Evolutionary conservation across 2,888 invertebrate species (phyloP), one percentile per base, ranked within the genome.

Genomic region (Tortrix viridana): DNA sequence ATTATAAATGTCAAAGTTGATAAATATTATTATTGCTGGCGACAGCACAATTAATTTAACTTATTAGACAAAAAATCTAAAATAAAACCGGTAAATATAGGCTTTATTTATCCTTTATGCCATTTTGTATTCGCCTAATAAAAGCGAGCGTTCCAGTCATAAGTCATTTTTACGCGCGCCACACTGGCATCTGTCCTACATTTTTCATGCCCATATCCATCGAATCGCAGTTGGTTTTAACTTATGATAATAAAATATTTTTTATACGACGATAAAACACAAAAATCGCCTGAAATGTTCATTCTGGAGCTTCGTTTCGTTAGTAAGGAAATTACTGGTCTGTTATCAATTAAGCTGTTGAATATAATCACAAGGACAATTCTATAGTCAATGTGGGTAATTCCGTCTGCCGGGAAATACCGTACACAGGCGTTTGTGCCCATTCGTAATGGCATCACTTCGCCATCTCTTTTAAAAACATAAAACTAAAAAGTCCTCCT

Each of bases 131-230:
- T 23, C 47, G 37, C 16, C 46, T 23, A 41, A 38, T 20, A 52
- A 52, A 47, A 52, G 37, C 52, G 38, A 20, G 37, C 32, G 37
- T 44, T 22, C 43, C 41, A 12, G 41, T 43, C 53, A 19, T 54
- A 54, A 54, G 41, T 54, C 53, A 54, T 43, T 54, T 52, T 52
- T 52, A 52, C 52, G 53, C 57, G 14, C 16, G 16, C 56, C 12
- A 20, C 18, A 14, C 52, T 52, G 62, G 57, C 62, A 57, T 57
- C 57, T 63, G 62, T 52, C 62, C 57, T 63, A 57, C 62, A 63
- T 63, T 60, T 65, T 60, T 65, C 60, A 60, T 60, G 55, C 49
- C 64, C 60, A 60, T 54, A 38, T 64, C 53, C 47, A 60, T 44
- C 52, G 37, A 37, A 20, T 12, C 50, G 32, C 32, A 16, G 41